phyloP scores from a whole-genome alignment of 2,888 invertebrate genomes.

The Nomada fucata region DNA sequence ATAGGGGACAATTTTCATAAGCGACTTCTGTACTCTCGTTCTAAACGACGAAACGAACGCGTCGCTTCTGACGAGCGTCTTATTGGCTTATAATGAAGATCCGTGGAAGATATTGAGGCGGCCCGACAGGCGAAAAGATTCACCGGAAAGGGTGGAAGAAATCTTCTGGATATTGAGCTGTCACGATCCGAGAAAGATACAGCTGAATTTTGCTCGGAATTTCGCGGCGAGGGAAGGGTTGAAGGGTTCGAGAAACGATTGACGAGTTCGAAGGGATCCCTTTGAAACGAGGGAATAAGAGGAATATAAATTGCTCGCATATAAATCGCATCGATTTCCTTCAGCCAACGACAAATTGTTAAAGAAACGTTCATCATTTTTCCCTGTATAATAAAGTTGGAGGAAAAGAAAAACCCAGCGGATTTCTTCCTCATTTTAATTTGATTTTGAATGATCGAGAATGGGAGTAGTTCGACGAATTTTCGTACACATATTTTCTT shows the following conservation, averaged over 20 bases:
- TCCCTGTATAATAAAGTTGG: background rate
- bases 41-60: too few relatives aligned
- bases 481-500: too few relatives aligned
- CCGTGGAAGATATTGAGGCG: too few relatives aligned
- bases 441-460: background rate
- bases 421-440: background rate
- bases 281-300: slow-evolving; percentile 48
- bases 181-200: slow-evolving; percentile 30
- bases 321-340: slow-evolving; percentile 58
- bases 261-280: slow-evolving; percentile 49
- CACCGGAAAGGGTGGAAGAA: background rate
- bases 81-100: background rate
- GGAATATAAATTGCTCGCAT: slow-evolving; percentile 28
- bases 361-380: slow-evolving; percentile 7
- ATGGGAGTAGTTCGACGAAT: too few relatives aligned
- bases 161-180: slow-evolving; percentile 37
- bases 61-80: background rate
- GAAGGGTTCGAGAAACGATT: slow-evolving; percentile 44
- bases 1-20: too few relatives aligned
- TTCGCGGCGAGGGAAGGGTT: slow-evolving; percentile 22
- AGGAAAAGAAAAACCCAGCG: background rate
- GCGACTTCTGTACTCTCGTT: background rate
- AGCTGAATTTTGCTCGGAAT: slow-evolving; percentile 9
- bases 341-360: slow-evolving; percentile 25
- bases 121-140: background rate